Base-by-base conservation (phyloP, 2,113 vertebrate species). In the Anoura caudifer region DNA sequence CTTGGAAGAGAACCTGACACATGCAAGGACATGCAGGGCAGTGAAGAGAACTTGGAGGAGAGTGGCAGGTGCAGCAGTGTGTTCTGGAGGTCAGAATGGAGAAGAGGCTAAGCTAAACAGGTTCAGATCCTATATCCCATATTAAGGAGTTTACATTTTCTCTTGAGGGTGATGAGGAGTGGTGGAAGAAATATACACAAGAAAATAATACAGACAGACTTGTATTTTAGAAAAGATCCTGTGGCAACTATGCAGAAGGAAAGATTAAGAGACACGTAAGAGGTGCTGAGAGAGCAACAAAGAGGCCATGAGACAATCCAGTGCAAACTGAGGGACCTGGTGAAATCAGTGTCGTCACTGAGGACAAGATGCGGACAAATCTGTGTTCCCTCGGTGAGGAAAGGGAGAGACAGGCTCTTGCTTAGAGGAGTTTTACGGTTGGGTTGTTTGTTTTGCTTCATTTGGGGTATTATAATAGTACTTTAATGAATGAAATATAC, bases 121-220 rank as follows among this genome's bases (percentile, higher is more conserved):
- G 2, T 70, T 70, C 67, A 36, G 15, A 20, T 47, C 4, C 1
- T n/a, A 3, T 79, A 8, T 52, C 33, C 41, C 45, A 1, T 54
- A 15, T n/a, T 19, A 59, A 47, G 50, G 28, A 73, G 43, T 94
- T 61, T 45, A 33, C 22, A 80, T 80, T 59, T 91, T 91, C 67
- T 88, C 84, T 92, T 89, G 11, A 89, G 70, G 67, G 50, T n/a
- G 28, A 41, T 65, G 26, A 12, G 31, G 6, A 8, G 38, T 52
- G 31, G 59, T 33, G 45, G 11, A 14, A 79, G 63, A 15, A 90
- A 38, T 47, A 12, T 7, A 52, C 45, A 28, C 15, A 31, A 16
- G 24, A 38, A 61, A 54, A 41, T 24, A 11, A 85, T 65, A 90
- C 14, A 77, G 90, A 69, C 20, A 83, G 26, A 76, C 3, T 38